These are phyloP conservation scores for Numenius arquata DNA, from an alignment of 2,113 vertebrate species.

Conservation along the genomic window DNA sequence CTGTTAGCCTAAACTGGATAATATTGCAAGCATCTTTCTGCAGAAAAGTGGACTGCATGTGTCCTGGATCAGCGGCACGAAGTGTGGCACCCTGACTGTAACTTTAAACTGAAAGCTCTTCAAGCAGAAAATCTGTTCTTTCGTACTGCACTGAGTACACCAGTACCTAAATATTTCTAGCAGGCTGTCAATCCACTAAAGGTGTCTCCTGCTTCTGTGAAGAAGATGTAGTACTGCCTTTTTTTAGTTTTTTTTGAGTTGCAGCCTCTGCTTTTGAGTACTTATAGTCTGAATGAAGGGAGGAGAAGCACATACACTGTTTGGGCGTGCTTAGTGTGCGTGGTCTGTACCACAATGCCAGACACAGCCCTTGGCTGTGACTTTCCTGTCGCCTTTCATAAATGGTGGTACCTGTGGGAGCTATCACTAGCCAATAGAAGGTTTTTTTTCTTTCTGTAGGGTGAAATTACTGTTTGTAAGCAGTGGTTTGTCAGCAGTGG, in stretches of 20 bases:
- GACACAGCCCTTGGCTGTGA: background rate
- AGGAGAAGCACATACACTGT: background rate
- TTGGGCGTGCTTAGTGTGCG: background rate
- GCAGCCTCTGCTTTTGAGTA: background rate
- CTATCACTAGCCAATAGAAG: background rate
- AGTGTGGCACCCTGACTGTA: background rate
- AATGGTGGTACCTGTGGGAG: background rate
- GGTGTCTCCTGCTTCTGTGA: background rate
- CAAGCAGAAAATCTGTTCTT: background rate
- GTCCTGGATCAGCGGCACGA: background rate
- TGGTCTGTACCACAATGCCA: fast-evolving
- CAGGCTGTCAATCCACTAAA: background rate
- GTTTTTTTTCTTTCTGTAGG: background rate
- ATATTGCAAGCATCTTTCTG: background rate
- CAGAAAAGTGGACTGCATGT: background rate
- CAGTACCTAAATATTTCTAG: background rate
- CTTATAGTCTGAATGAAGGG: background rate
- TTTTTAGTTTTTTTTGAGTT: background rate
- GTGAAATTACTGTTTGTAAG: background rate
- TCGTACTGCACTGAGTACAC: background rate
- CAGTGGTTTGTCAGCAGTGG: background rate
- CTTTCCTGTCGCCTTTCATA: background rate
- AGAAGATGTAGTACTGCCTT: background rate
- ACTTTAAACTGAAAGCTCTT: background rate
- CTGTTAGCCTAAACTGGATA: background rate